Evolutionary conservation across 64 coral and sea anemone species (phyloP).

Genomic region (Montipora sp.): DNA sequence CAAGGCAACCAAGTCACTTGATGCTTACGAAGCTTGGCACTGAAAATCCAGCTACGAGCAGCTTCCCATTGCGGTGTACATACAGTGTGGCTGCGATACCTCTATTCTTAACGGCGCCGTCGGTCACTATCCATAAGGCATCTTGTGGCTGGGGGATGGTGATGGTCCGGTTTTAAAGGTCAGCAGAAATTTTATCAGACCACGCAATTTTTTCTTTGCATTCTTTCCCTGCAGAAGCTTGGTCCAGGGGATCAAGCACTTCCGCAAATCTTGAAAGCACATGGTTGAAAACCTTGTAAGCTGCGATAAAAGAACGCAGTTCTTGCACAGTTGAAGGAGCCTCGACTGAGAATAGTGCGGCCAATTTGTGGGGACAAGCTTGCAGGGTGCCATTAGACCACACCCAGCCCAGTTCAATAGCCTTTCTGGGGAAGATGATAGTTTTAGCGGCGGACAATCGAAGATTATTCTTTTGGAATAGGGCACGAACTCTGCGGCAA

Average conservation of each 20-base stretch:
- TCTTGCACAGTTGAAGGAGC: neutral
- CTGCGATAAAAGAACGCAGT: constrained; percentile 45
- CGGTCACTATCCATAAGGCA: too few species aligned
- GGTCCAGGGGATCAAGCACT: constrained; percentile 28
- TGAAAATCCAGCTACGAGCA: constrained; percentile 54
- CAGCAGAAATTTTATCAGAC: neutral
- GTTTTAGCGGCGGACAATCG: constrained; percentile 26
- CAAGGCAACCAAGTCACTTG: too few species aligned
- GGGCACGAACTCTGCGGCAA: neutral
- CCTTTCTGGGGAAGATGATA: constrained; percentile 13
- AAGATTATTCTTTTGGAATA: neutral
- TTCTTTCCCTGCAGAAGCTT: constrained; percentile 22
- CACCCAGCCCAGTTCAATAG: constrained; percentile 5
- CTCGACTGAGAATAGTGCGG: too few species aligned
- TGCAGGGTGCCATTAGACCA: too few species aligned
- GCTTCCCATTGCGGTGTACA: neutral
- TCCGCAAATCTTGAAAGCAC: constrained; percentile 20
- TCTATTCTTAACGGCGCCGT: constrained; percentile 17
- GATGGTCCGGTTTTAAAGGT: constrained; percentile 31
- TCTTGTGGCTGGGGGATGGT: neutral
- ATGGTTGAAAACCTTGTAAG: constrained; percentile 48
- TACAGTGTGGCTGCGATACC: neutral
- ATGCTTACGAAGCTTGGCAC: neutral
- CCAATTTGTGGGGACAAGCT: too few species aligned
- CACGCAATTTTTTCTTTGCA: constrained; percentile 19